Base-by-base conservation (phyloP, 2,113 vertebrate species). In the Pituophis catenifer region DNA sequence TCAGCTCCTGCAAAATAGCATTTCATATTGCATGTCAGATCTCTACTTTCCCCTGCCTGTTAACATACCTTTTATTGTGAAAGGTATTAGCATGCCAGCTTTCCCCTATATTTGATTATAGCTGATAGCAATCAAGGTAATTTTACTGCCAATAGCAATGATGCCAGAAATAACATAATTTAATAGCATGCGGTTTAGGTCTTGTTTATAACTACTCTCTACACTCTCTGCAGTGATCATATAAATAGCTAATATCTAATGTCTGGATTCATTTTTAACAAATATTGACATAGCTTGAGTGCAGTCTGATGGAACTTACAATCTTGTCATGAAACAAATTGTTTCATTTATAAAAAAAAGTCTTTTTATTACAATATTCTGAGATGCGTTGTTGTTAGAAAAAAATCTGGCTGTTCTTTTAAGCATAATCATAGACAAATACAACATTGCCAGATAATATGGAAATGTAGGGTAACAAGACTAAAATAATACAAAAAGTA, bases 31-130 rank as follows among this genome's bases (percentile, higher is more conserved):
- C 88, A 89, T 94, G 90, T 97, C 94, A 94, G 94, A 91, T 96
- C 95, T 96, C 93, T 94, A 21, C 91, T 92, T 9, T 52, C 59
- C 93, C 94, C 23, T 48, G 29, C 58, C 54, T 92, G 59, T 90
- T 96, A 95, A 94, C 95, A 95, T 96, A 91, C 91, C 90, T 59
- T 87, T 91, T 92, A 91, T 94, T 92, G 95, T 94, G 90, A 90
- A 96, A 94, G 94, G 95, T 92, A 94, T 92, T 93, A 94, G 91
- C 96, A 94, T 97, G 97, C 97, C 97, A 94, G 94, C 95, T 93
- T 93, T 97, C 96, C 97, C 90, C 97, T 96, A 91, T 97, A 98
- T 98, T 98, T 98, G 97, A 98, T 98, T 98, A 98, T 65, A 96
- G 96, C 94, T 95, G 98, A 98, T 98, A 98, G 62, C 94, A 95